Evolutionary conservation across 2,113 vertebrate genomes (phyloP), one percentile per base, ranked within the genome.

Genomic region (Sinocyclocheilus rhinocerous): DNA sequence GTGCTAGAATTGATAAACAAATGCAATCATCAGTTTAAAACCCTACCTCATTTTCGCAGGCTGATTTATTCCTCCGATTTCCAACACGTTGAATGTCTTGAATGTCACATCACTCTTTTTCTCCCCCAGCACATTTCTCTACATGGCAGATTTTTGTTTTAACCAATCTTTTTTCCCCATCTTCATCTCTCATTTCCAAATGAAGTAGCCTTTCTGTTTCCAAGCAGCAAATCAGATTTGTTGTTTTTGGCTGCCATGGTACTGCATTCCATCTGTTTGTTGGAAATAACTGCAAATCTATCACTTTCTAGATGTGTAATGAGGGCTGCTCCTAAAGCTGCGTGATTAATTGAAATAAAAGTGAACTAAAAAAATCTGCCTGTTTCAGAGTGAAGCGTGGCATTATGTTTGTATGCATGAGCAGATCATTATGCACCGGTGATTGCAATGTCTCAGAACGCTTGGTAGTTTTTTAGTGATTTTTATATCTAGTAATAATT

Each of bases 171-270:
- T 33, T 22, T 13, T 79, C 29, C 20, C 61, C 50, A 59, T 48
- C 48, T 81, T 42, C n/a, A 42, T 73, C 26, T 73, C 26, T 87
- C 65, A 83, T 79, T 84, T 81, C 65, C 59, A 65, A 36, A 42
- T 73, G 70, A 55, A 76, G 45, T 87, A 69, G 87, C 88, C 70
- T 84, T 63, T 55, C 59, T 33, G 69, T 87, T 87, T 81, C 22
- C 11, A 20, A 59, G 10, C 77, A 61, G 29, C 18, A 20, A 22
- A 36, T 61, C 26, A 16, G 4, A 10, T 50, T 77, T 59, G 24
- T 20, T 70, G 16, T 36, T 70, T 70, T 70, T 39, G 67, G 8
- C 12, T 45, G 29, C 29, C 10, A 1, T 26, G 2, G 6, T 61
- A 9, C 4, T 63, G 15, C 52, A 59, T 59, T 76, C 75, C 24